Conservation (phyloP, 1,140 invertebrate species). For the Danaus melanippus region DNA sequence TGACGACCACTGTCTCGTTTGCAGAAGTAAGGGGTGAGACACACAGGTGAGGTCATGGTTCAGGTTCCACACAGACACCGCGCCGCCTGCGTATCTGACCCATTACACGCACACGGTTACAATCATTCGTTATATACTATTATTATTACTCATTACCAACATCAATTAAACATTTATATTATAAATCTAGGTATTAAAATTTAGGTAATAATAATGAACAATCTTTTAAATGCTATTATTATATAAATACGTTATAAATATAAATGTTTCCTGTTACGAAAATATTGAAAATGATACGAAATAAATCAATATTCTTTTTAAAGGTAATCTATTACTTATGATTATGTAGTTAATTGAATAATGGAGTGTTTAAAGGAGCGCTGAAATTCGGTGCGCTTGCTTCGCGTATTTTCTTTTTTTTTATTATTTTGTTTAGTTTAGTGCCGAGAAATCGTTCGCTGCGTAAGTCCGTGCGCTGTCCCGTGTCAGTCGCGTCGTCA, state of each 20-base stretch:
- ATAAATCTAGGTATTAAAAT: slow-evolving; percentile 71
- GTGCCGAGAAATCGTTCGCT: slow-evolving; percentile 61
- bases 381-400: slow-evolving; percentile 50
- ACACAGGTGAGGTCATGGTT: slow-evolving; percentile 15
- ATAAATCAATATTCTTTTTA: slow-evolving; percentile 72
- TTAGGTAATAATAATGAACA: slow-evolving; percentile 73
- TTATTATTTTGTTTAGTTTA: slow-evolving; percentile 18
- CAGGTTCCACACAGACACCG: slow-evolving; percentile 14
- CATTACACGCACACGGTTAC: slow-evolving; percentile 59
- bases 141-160: slow-evolving; percentile 69
- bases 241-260: slow-evolving; percentile 75
- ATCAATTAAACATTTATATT: slow-evolving; percentile 73
- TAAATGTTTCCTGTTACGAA: slow-evolving; percentile 75
- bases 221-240: slow-evolving; percentile 74
- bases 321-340: slow-evolving; percentile 71
- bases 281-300: slow-evolving; percentile 73
- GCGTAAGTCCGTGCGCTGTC: slow-evolving; percentile 24
- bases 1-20: slow-evolving; percentile 52
- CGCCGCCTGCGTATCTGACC: slow-evolving; percentile 33
- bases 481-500: slow-evolving; percentile 19
- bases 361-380: slow-evolving; percentile 63
- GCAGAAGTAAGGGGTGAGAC: slow-evolving; percentile 29
- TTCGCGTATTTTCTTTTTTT: slow-evolving; percentile 49
- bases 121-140: slow-evolving; percentile 68
- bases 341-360: slow-evolving; percentile 70